These are phyloP conservation scores for Lasioglossum morio DNA, from an alignment of 2,888 invertebrate genomes.

Conservation along the genomic window DNA sequence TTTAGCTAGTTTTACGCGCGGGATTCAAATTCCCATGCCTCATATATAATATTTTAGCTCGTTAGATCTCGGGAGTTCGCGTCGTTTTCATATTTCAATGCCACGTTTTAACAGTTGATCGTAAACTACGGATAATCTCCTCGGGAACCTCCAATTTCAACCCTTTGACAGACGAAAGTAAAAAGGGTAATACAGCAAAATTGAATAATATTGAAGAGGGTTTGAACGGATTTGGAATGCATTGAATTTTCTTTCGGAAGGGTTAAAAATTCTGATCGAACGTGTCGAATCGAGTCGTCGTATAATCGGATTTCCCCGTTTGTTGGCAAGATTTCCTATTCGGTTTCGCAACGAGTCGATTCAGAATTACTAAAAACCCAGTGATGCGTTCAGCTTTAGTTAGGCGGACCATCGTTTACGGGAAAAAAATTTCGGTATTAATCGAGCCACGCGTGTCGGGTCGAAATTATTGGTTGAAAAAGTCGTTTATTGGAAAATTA, in stretches of 20 bases:
- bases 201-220: not conserved
- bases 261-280: not conserved
- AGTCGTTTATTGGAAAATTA: not conserved
- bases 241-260: not conserved
- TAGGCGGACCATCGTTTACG: not conserved
- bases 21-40: conserved; percentile 6
- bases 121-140: not conserved
- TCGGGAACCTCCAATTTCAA: not conserved
- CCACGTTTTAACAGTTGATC: not conserved
- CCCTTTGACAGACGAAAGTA: not conserved
- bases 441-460: not conserved
- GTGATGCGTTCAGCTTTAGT: not conserved
- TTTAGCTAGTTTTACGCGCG: conserved; percentile 10
- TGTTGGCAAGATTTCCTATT: not conserved
- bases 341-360: conserved; percentile 2
- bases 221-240: not conserved
- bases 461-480: not conserved
- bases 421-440: not conserved
- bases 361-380: not conserved
- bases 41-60: not conserved
- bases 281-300: not conserved
- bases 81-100: not conserved
- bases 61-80: not conserved
- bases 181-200: not conserved
- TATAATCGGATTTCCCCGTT: not conserved